Conservation (phyloP, 2,888 invertebrate species). For the Leptopilina drosophilae region DNA sequence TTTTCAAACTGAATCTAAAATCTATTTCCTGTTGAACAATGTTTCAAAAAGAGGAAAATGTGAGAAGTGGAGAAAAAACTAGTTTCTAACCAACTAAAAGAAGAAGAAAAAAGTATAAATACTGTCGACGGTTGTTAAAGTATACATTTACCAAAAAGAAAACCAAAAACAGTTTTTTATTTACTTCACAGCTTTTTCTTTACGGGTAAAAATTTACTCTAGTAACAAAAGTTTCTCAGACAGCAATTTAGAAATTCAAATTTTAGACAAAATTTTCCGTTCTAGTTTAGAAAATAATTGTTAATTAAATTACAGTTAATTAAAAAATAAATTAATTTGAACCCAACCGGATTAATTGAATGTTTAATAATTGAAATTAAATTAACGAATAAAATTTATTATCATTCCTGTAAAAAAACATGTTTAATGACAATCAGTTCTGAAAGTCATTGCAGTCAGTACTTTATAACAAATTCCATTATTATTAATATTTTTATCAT, state of each 20-base stretch:
- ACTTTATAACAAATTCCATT: not conserved
- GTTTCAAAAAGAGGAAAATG: conserved; percentile 15
- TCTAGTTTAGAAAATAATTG: too few relatives aligned
- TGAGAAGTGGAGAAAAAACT: conserved; percentile 20
- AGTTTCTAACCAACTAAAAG: not conserved
- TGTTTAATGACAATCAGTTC: not conserved
- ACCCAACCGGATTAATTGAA: too few relatives aligned
- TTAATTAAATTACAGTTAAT: too few relatives aligned
- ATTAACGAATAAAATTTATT: too few relatives aligned
- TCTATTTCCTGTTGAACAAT: not conserved
- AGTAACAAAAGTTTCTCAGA: not conserved
- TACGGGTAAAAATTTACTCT: too few relatives aligned
- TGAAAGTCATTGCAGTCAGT: not conserved
- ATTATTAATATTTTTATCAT: not conserved
- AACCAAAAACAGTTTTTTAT: too few relatives aligned
- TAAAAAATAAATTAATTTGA: too few relatives aligned
- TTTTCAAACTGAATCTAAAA: conserved; percentile 39
- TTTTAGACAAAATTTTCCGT: too few relatives aligned
- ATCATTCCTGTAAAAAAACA: too few relatives aligned
- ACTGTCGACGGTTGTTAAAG: conserved; percentile 25
- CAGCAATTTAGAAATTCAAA: too few relatives aligned
- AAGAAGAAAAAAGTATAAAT: not conserved
- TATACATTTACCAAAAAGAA: not conserved
- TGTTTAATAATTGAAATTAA: too few relatives aligned
- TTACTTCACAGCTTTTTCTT: too few relatives aligned